Percentiles rank a stretch among this genome's conserved stretches.
These are phyloP conservation scores for Neolamprologus kungweensis DNA, from an alignment of 2,113 vertebrate genomes.

Conservation along the genomic window DNA sequence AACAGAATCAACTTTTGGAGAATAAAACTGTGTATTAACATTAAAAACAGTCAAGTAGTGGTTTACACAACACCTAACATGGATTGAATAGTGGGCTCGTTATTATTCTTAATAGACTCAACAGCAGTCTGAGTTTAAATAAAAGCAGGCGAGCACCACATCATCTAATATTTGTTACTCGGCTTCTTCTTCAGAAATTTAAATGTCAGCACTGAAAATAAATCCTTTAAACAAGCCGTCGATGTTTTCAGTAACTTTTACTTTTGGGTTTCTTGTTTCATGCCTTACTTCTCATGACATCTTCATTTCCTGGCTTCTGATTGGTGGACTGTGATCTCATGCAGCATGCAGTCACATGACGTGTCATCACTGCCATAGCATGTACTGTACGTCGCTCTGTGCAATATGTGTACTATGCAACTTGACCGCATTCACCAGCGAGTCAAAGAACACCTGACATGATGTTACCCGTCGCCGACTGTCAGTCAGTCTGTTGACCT, in stretches of 20 bases:
- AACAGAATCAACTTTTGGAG: too few relatives aligned
- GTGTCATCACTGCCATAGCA: not conserved
- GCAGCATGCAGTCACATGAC: not conserved
- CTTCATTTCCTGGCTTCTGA: not conserved
- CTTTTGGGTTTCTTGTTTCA: not conserved
- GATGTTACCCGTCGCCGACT: not conserved
- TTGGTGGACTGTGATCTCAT: constrained; percentile 1
- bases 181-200: not conserved
- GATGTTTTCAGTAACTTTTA: not conserved
- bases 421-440: not conserved
- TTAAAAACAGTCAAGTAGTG: too few relatives aligned
- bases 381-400: not conserved
- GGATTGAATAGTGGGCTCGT: fast-evolving
- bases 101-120: not conserved
- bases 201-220: not conserved
- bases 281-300: too few relatives aligned
- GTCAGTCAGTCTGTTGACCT: not conserved
- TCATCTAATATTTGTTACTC: not conserved
- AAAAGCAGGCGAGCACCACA: not conserved
- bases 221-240: not conserved
- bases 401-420: not conserved
- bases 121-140: not conserved
- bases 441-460: not conserved
- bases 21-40: too few relatives aligned
- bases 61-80: too few relatives aligned